A percentile compares a stretch with the other conserved stretches of the same genome.
phyloP scores from a whole-genome alignment of 2,113 vertebrate genomes.

The Mormyrus iriodes region DNA sequence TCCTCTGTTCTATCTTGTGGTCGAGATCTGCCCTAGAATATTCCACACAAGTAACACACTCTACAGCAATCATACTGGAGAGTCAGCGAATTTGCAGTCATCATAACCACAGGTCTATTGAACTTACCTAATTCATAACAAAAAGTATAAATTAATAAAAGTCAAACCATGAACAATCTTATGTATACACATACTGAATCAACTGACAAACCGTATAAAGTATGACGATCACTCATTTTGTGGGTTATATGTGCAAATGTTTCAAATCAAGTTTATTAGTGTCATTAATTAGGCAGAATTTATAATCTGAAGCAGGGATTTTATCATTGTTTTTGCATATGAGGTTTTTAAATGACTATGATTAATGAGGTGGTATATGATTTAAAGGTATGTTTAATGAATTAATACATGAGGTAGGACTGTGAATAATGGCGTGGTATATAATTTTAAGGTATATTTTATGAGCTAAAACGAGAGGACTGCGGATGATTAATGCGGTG shows the following conservation, averaged over 20 bases:
- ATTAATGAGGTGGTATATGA: not conserved
- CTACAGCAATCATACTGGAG: not conserved
- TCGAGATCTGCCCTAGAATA: not conserved
- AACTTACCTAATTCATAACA: not conserved
- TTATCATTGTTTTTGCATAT: not conserved
- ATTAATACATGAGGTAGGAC: not conserved
- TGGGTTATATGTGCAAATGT: not conserved
- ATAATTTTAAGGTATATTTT: not conserved
- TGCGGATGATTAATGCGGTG: not conserved
- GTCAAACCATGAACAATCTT: not conserved
- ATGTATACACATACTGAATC: not conserved
- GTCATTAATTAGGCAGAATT: not conserved
- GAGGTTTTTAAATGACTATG: not conserved
- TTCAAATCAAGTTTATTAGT: not conserved
- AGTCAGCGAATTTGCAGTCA: not conserved
- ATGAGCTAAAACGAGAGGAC: not conserved
- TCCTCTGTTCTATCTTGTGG: not conserved
- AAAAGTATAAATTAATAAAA: not conserved
- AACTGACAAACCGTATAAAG: not conserved
- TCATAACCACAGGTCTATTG: not conserved
- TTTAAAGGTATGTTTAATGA: not conserved
- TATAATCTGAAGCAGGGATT: not conserved
- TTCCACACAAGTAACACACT: not conserved
- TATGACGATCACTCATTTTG: not conserved
- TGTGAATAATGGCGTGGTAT: not conserved